phyloP scores from a whole-genome alignment of 2,888 invertebrate genomes.

The Ophonus ardosiacus region DNA sequence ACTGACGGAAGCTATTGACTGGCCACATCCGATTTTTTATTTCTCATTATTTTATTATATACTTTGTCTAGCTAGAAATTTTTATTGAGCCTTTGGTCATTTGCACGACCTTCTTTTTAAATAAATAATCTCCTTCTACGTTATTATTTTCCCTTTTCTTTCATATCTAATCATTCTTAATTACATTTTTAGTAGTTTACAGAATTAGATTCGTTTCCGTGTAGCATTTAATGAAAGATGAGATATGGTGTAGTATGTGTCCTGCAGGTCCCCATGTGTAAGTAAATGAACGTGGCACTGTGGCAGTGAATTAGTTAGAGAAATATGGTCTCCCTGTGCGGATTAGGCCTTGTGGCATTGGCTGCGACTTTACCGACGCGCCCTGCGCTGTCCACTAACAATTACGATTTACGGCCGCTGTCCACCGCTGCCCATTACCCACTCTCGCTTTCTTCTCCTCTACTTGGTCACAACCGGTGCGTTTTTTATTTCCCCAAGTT shows the following conservation, averaged over 20 bases:
- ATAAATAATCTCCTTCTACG: too few relatives aligned
- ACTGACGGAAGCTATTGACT: too few relatives aligned
- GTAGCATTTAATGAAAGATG: not conserved
- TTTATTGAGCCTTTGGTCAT: too few relatives aligned
- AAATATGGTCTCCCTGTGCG: not conserved
- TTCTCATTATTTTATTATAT: too few relatives aligned
- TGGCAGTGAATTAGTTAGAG: not conserved
- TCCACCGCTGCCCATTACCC: conserved; percentile 56
- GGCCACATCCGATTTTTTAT: too few relatives aligned
- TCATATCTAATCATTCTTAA: too few relatives aligned
- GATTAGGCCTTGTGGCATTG: not conserved
- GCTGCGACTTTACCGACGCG: conserved; percentile 22
- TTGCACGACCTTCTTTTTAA: too few relatives aligned
- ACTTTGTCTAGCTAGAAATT: too few relatives aligned
- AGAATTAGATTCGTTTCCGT: not conserved
- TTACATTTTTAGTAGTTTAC: too few relatives aligned
- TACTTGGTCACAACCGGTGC: conserved; percentile 59
- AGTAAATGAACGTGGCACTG: not conserved
- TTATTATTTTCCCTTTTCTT: too few relatives aligned
- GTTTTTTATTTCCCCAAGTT: conserved; percentile 27
- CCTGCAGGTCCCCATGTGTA: not conserved
- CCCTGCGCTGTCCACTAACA: conserved; percentile 60
- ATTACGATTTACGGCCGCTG: conserved; percentile 62
- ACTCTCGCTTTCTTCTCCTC: conserved; percentile 53
- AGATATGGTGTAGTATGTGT: not conserved